Conservation (phyloP, 2,888 invertebrate species). For the Drosophila kuntzei region DNA sequence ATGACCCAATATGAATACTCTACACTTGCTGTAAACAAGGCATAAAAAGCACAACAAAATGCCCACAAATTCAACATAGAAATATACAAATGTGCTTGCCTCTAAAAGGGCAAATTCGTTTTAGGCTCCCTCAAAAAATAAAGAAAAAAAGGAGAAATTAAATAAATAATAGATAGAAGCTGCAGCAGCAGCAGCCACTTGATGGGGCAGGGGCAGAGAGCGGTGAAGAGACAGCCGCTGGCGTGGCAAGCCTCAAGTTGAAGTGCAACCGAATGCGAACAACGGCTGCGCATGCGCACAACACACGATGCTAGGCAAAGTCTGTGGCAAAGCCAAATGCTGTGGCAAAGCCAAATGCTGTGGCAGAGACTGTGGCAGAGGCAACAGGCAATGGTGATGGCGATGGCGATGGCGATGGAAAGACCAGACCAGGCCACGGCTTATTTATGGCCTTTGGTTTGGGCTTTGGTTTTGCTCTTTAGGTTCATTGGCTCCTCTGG, state of each 20-base stretch:
- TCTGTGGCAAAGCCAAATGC: not conserved
- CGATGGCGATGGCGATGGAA: slow-evolving; percentile 13
- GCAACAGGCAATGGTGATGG: slow-evolving; percentile 5
- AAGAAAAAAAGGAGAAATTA: slow-evolving; percentile 10
- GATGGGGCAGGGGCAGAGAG: slow-evolving; percentile 14
- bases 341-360: not conserved
- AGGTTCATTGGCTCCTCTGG: slow-evolving; percentile 78
- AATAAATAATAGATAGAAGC: slow-evolving; percentile 45
- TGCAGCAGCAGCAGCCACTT: slow-evolving; percentile 29
- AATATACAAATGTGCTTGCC: slow-evolving; percentile 51
- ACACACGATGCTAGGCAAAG: slow-evolving; percentile 45
- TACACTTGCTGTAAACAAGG: slow-evolving; percentile 17
- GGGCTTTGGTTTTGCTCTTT: slow-evolving; percentile 68
- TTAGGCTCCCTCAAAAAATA: slow-evolving; percentile 22
- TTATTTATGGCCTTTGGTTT: slow-evolving; percentile 75
- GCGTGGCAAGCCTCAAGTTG: slow-evolving; percentile 72
- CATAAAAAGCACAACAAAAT: slow-evolving; percentile 48
- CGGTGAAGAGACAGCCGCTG: slow-evolving; percentile 45
- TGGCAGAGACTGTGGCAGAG: not conserved
- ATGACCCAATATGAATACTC: slow-evolving; percentile 20
- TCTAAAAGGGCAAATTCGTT: slow-evolving; percentile 53
- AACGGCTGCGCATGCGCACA: slow-evolving; percentile 74
- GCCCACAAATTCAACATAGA: slow-evolving; percentile 37
- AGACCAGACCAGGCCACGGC: slow-evolving; percentile 45
- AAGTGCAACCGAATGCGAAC: slow-evolving; percentile 70